Evolutionary conservation across 2,797 vertebrate genomes (phyloP).

Genomic region (Malurus splendens): DNA sequence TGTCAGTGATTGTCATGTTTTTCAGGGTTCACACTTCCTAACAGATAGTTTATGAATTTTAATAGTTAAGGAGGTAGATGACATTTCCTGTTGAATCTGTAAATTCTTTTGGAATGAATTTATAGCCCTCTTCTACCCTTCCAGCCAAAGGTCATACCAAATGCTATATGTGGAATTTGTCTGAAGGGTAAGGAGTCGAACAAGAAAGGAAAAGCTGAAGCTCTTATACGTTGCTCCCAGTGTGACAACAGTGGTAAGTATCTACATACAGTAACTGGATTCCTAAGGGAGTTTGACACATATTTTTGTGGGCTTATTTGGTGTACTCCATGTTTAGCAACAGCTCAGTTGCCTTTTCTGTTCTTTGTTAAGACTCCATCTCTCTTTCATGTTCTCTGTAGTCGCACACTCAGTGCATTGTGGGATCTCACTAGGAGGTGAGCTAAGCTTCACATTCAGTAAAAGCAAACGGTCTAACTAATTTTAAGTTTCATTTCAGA

Average conservation of each 20-base stretch:
- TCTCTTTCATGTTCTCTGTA: background rate
- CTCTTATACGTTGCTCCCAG: conserved; percentile 98
- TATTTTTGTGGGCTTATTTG: background rate
- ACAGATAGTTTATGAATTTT: background rate
- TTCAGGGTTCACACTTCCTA: background rate
- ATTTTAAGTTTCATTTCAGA: conserved; percentile 8
- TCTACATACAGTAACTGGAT: background rate
- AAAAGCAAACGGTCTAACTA: background rate
- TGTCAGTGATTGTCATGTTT: background rate
- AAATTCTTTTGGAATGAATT: conserved; percentile 81
- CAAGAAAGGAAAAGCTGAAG: conserved; percentile 94
- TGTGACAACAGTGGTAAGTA: conserved; percentile 98
- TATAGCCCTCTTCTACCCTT: conserved; percentile 99
- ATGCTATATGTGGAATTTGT: conserved; percentile 99
- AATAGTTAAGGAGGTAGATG: conserved; percentile 31
- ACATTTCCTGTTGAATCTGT: conserved; percentile 65
- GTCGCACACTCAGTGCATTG: background rate
- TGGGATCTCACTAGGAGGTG: background rate
- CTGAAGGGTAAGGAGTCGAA: conserved; percentile 99
- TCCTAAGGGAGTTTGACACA: background rate
- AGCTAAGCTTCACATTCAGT: background rate
- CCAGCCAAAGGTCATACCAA: conserved; percentile 99
- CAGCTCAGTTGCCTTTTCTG: background rate
- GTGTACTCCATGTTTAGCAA: background rate
- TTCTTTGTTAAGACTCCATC: background rate